Evolutionary conservation across 64 coral and sea anemone genomes (phyloP), one percentile per base, ranked within the genome.

Genomic region (Actinia tenebrosa): DNA sequence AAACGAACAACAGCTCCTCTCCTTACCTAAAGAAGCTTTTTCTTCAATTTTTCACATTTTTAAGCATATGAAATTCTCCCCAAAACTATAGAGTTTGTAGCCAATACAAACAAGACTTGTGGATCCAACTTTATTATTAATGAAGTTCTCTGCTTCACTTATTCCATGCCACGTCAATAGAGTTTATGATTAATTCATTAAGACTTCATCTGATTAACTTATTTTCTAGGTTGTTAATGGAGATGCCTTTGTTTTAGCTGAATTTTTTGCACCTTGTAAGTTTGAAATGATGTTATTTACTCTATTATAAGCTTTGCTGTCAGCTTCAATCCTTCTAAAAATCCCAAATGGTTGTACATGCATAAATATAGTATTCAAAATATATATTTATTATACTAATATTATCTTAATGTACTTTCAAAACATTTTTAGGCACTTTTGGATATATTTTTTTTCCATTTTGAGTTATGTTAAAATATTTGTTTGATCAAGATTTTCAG

Each of bases 261-360:
- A 96, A 88, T 96, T 96, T 56, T 96, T 69, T 81, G 94, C 94
- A 10, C 94, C 94, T 19, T 96, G 94, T 96, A 89, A 93, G 94
- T 92, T 23, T 22, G 19, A 66, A 66, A 23, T 66, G n/a, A 23
- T 58, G 5, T 0, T 58, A 16, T 13, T 58, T 58, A 58, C 7
- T 11, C 1, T 58, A 58, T 58, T 16, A 58, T 11, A 55, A 11
- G 5, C 30, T 37, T 37, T 37, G 47, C 7, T 50, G 7, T 50
- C 3, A 50, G 7, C 47, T 50, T 50, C 47, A 50, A 50, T 50
- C 47, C 47, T 50, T 50, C 47, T 50, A 5, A 50, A 58, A 7
- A 58, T 58, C 10, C 56, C 10, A 58, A 16, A 58, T 14, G 56
- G 30, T 37, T 37, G 30, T 37, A 37, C 30, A 37, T 37, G 30